Evolutionary conservation across 2,888 invertebrate genomes (phyloP).

Genomic region (Mimas tiliae): DNA sequence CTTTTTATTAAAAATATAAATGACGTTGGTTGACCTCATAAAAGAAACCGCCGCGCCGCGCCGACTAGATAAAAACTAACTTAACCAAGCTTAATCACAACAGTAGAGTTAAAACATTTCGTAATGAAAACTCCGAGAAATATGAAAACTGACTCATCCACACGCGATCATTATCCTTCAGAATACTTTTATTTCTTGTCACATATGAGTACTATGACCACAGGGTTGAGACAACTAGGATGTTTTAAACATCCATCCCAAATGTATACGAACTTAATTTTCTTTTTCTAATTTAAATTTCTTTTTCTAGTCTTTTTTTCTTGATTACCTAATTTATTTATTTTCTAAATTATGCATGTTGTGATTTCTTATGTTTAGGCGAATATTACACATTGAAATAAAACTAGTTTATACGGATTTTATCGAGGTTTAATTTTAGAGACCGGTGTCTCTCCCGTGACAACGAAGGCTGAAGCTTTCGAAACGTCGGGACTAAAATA

Average conservation of each 20-base stretch:
- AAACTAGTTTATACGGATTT: too few species aligned
- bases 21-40: not conserved
- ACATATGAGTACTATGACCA: conserved; percentile 48
- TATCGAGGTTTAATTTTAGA: too few species aligned
- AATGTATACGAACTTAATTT: not conserved
- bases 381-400: too few species aligned
- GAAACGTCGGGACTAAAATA: too few species aligned
- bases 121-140: conserved; percentile 45
- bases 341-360: too few species aligned
- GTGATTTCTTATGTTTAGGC: too few species aligned
- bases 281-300: too few species aligned
- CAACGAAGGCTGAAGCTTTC: too few species aligned
- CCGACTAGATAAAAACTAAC: not conserved
- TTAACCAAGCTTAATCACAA: conserved; percentile 18
- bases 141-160: conserved; percentile 57
- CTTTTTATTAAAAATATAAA: not conserved
- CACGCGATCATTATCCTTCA: conserved; percentile 60
- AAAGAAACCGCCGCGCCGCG: not conserved
- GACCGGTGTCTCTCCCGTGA: too few species aligned
- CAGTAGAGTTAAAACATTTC: conserved; percentile 31
- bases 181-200: conserved; percentile 68
- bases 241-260: not conserved
- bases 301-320: too few species aligned
- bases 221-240: not conserved
- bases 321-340: too few species aligned